Conservation (phyloP, 2,888 invertebrate genomes). For the Lasius platythorax region DNA sequence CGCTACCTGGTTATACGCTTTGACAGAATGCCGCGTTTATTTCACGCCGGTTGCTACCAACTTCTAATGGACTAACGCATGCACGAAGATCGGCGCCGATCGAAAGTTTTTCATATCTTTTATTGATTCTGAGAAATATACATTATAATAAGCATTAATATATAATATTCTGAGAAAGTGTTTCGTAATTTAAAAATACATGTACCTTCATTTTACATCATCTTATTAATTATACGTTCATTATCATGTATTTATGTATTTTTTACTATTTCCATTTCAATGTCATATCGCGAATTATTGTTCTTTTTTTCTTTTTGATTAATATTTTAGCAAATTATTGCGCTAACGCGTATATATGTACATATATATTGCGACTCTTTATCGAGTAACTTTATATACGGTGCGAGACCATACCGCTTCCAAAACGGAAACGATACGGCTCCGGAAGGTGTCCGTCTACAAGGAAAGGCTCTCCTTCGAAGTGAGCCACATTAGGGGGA, state of each 20-base stretch:
- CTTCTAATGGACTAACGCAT: constrained; percentile 37
- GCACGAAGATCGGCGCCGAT: neutral
- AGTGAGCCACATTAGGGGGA: constrained; percentile 3
- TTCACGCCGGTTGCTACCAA: constrained; percentile 43
- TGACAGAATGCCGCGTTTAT: constrained; percentile 45
- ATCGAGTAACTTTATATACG: constrained; percentile 69
- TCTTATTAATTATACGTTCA: constrained; percentile 3
- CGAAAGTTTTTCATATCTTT: neutral
- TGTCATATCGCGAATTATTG: constrained; percentile 18
- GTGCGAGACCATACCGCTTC: constrained; percentile 74
- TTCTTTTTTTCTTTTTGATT: constrained; percentile 60
- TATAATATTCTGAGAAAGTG: neutral
- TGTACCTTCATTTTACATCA: neutral
- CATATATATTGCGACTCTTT: constrained; percentile 14
- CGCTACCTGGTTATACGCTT: constrained; percentile 51
- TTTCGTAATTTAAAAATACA: neutral
- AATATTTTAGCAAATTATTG: constrained; percentile 71
- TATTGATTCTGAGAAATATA: neutral
- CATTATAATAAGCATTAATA: neutral
- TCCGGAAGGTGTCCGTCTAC: constrained; percentile 85
- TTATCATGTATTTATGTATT: constrained; percentile 11
- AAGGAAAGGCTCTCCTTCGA: constrained; percentile 81
- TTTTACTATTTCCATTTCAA: constrained; percentile 11
- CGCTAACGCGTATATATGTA: constrained; percentile 8
- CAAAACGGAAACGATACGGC: constrained; percentile 84